Conservation (phyloP, 2,888 invertebrate species). For the Microplitis manilae region DNA sequence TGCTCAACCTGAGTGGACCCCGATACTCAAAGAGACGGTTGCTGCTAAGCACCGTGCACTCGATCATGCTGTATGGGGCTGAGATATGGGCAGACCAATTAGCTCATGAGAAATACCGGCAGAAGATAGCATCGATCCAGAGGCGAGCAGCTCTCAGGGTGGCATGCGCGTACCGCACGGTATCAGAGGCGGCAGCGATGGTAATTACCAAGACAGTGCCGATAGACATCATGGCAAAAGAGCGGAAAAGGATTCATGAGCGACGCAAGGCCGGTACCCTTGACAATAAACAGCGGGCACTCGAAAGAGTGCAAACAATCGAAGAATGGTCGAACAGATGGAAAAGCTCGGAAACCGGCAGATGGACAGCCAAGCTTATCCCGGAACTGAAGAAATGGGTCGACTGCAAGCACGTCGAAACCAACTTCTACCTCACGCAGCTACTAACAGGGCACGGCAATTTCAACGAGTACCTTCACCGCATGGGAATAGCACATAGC, state of each 20-base stretch:
- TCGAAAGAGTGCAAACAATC: constrained; percentile 21
- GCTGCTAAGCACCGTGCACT: too few relatives aligned
- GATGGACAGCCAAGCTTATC: constrained; percentile 34
- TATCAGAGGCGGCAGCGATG: constrained; percentile 43
- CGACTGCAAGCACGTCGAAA: constrained; percentile 31
- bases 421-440: constrained; percentile 50
- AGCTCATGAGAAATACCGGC: too few relatives aligned
- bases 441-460: constrained; percentile 51
- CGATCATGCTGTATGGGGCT: too few relatives aligned
- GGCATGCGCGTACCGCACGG: constrained; percentile 43
- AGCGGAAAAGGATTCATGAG: constrained; percentile 7
- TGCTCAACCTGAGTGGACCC: too few relatives aligned
- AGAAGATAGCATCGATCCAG: too few relatives aligned
- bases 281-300: neutral
- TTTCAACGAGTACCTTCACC: constrained; percentile 48
- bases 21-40: too few relatives aligned
- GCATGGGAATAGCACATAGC: constrained; percentile 35
- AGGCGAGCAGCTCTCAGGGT: too few relatives aligned
- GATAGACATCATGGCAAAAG: constrained; percentile 40
- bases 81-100: too few relatives aligned
- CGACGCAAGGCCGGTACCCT: neutral
- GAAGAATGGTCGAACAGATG: constrained; percentile 30
- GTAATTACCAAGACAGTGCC: constrained; percentile 47
- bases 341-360: constrained; percentile 14
- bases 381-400: constrained; percentile 32